Percentiles rank a stretch among this genome's conserved stretches.
Conservation (phyloP, 2,113 vertebrate species). For the Forbesichthys agassizii region DNA sequence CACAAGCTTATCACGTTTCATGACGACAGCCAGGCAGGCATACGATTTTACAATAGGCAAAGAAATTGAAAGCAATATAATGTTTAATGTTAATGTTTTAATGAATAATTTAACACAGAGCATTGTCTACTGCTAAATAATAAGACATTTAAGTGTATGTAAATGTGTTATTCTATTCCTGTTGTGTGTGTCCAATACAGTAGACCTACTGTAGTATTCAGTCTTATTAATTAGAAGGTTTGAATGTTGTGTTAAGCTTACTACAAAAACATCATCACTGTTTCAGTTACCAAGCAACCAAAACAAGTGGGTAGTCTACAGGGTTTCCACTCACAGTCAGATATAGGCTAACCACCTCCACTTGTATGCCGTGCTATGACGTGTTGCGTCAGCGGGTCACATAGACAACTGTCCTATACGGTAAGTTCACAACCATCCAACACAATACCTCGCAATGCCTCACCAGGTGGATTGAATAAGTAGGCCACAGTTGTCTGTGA, state of each 20-base stretch:
- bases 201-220: no score
- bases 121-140: not conserved
- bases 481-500: not conserved
- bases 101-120: not conserved
- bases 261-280: constrained; percentile 40
- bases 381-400: constrained; percentile 48
- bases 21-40: no score
- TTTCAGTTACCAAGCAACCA: constrained; percentile 77
- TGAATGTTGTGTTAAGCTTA: no score
- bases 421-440: not conserved
- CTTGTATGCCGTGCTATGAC: constrained; percentile 47
- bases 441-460: no score
- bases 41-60: no score
- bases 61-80: no score
- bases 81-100: not conserved
- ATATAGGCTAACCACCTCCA: constrained; percentile 38
- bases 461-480: no score
- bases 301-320: constrained; percentile 23
- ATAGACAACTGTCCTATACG: constrained; percentile 14
- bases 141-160: not conserved
- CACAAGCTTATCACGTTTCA: no score
- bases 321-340: constrained; percentile 10
- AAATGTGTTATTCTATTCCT: no score
- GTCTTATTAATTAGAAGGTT: no score
- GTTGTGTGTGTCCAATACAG: no score